These are phyloP conservation scores for Gasterosteus aculeatus DNA, from an alignment of 2,113 vertebrate genomes.

Conservation along the genomic window DNA sequence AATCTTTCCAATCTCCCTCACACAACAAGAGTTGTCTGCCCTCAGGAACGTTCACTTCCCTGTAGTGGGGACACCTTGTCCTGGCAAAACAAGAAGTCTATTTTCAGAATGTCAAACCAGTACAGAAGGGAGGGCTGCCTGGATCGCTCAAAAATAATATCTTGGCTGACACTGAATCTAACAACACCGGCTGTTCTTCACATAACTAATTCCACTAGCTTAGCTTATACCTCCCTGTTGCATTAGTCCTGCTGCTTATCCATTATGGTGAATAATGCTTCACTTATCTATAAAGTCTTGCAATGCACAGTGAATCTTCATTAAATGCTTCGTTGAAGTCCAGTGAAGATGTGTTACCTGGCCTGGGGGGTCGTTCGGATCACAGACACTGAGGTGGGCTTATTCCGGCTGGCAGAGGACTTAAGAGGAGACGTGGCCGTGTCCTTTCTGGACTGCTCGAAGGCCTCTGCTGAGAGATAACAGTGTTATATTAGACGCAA, in stretches of 20 bases:
- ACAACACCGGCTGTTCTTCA: conserved; percentile 4
- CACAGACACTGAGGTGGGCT: conserved; percentile 26
- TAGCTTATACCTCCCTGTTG: background rate
- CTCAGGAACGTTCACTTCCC: background rate
- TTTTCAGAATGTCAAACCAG: conserved; percentile 19
- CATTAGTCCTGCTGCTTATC: background rate
- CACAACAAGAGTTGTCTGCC: background rate
- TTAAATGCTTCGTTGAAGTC: background rate
- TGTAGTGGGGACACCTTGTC: background rate
- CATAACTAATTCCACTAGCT: background rate
- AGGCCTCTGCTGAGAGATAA: conserved; percentile 46
- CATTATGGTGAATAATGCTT: conserved; percentile 3
- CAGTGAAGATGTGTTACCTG: conserved; percentile 62
- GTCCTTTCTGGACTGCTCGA: conserved; percentile 73
- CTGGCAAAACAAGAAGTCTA: background rate
- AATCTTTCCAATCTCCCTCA: conserved; percentile 6
- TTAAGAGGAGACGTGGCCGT: conserved; percentile 80
- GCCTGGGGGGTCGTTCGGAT: conserved; percentile 54
- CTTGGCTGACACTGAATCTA: background rate
- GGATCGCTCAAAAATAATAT: conserved; percentile 11
- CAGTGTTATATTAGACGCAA: background rate
- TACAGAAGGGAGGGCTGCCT: conserved; percentile 2
- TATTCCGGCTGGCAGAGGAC: conserved; percentile 43
- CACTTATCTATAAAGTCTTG: background rate
- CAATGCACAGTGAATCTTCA: conserved; percentile 10